A percentile compares a stretch with the other conserved stretches of the same genome.
Evolutionary conservation across 2,888 invertebrate species (phyloP).

Genomic region (Hydriomena furcata): DNA sequence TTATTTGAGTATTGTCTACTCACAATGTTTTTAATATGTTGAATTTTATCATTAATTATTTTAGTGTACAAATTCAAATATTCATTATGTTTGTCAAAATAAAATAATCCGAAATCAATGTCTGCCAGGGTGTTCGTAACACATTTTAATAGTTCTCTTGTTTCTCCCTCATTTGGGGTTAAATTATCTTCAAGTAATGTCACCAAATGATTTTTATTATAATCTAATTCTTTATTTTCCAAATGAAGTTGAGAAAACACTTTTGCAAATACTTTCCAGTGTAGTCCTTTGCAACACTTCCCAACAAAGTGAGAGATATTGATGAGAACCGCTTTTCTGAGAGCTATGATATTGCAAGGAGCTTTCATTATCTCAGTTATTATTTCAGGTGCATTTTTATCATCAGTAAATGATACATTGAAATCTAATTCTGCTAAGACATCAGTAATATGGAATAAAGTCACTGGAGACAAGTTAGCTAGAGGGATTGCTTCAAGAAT

Average conservation of each 20-base stretch:
- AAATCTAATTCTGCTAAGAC: constrained; percentile 45
- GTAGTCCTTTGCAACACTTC: constrained; percentile 47
- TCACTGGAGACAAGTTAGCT: constrained; percentile 69
- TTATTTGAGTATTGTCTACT: constrained; percentile 63
- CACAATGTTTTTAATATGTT: constrained; percentile 48
- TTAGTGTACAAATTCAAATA: constrained; percentile 44
- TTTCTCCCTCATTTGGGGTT: constrained; percentile 41
- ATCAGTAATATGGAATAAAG: constrained; percentile 60
- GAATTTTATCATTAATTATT: constrained; percentile 48
- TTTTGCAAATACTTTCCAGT: constrained; percentile 52
- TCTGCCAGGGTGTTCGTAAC: constrained; percentile 43
- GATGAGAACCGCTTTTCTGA: constrained; percentile 59
- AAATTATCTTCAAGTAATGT: constrained; percentile 34
- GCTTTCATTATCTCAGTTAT: constrained; percentile 57
- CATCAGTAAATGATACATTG: constrained; percentile 22
- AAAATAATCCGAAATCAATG: constrained; percentile 55
- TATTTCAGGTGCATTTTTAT: constrained; percentile 33
- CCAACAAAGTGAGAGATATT: constrained; percentile 59
- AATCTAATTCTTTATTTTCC: constrained; percentile 33
- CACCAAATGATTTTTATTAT: constrained; percentile 40
- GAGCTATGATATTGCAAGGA: constrained; percentile 62
- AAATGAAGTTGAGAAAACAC: constrained; percentile 48
- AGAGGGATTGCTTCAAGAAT: constrained; percentile 56
- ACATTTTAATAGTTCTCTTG: constrained; percentile 41
- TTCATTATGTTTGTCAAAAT: constrained; percentile 48